These are phyloP conservation scores for Pseudoips prasinana DNA, from an alignment of 2,888 invertebrate species.

Conservation along the genomic window DNA sequence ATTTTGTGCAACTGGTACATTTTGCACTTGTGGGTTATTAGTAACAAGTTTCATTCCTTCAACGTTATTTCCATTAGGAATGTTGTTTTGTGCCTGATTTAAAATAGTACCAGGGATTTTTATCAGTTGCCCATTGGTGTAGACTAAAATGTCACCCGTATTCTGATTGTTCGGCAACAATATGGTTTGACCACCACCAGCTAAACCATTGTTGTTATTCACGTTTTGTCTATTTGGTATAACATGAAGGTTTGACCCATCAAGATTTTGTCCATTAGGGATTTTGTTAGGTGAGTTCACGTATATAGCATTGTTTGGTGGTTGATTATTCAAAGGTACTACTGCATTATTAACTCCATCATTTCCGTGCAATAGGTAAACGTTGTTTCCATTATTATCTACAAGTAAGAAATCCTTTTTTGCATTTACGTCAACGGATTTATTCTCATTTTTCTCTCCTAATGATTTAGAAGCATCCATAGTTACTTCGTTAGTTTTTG, in stretches of 20 bases:
- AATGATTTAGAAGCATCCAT: conserved; percentile 1
- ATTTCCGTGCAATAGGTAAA: conserved; percentile 27
- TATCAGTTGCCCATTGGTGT: conserved; percentile 24
- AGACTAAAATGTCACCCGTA: conserved; percentile 16
- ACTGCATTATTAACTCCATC: conserved; percentile 4
- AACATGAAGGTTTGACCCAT: conserved; percentile 9
- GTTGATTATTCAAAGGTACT: conserved; percentile 8
- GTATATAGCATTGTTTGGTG: conserved; percentile 12
- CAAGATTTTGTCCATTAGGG: conserved; percentile 9
- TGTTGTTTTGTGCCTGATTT: conserved; percentile 16
- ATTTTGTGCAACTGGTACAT: conserved; percentile 4
- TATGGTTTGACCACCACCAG: conserved; percentile 1
- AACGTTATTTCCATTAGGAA: conserved; percentile 9
- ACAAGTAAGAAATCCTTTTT: conserved; percentile 25
- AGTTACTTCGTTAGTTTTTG: conserved; percentile 12
- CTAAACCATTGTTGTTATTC: conserved; percentile 8
- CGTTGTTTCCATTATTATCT: conserved; percentile 12
- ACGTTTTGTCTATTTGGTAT: conserved; percentile 5
- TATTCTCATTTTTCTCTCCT: background rate
- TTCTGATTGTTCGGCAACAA: conserved; percentile 4
- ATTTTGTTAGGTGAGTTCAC: conserved; percentile 21
- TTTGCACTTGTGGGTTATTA: conserved; percentile 8
- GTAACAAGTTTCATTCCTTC: conserved; percentile 9
- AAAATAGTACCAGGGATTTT: conserved; percentile 24
- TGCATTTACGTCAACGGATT: conserved; percentile 4